These are phyloP conservation scores for Cheilosia soror DNA, from an alignment of 2,888 invertebrate species.

Conservation along the genomic window DNA sequence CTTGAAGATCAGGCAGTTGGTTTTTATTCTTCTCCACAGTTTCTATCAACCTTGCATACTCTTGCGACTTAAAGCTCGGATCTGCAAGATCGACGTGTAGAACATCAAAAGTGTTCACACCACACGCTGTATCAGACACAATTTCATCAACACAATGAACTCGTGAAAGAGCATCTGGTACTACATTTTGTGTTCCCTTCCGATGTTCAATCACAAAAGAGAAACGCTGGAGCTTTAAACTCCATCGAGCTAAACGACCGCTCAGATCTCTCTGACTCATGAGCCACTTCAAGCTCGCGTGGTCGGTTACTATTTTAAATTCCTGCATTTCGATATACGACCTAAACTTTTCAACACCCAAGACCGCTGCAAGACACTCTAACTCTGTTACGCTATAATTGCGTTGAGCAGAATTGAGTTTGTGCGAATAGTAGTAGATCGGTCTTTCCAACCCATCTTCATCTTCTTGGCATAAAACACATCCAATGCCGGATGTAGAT, in stretches of 20 bases:
- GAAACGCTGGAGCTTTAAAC: background rate
- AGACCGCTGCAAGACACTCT: no score
- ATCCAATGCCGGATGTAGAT: no score
- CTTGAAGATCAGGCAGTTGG: constrained; percentile 2
- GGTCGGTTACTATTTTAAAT: constrained; percentile 1
- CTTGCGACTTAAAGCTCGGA: background rate
- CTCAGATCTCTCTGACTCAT: constrained; percentile 30
- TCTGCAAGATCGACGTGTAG: constrained; percentile 13
- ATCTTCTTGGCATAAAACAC: no score
- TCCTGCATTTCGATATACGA: constrained; percentile 19
- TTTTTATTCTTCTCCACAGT: background rate
- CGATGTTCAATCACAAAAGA: constrained; percentile 39
- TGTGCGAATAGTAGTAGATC: constrained; percentile 12
- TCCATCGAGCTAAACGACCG: constrained; percentile 33
- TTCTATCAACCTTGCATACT: background rate
- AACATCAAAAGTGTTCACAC: background rate
- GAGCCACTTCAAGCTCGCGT: constrained; percentile 33
- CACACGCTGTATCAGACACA: background rate
- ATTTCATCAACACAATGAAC: constrained; percentile 5
- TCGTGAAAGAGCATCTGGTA: constrained; percentile 1
- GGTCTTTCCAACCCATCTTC: background rate
- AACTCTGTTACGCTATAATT: no score
- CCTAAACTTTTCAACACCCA: constrained; percentile 14
- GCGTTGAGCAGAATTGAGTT: background rate
- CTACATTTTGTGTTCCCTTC: background rate